Evolutionary conservation across 2,888 invertebrate species (phyloP).

Genomic region (Oasisia sp.): DNA sequence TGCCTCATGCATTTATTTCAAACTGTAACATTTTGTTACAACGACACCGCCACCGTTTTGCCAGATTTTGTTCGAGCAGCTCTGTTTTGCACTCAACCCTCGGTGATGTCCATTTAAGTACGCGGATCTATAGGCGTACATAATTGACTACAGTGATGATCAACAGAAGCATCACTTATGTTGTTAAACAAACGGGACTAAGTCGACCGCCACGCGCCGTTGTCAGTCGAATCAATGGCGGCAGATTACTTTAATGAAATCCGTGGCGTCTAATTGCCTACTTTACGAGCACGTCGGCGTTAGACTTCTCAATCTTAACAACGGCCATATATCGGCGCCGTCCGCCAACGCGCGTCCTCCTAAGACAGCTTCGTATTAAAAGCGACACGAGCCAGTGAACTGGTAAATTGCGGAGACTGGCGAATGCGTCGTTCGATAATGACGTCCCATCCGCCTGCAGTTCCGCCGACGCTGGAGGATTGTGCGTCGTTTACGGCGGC

Average conservation of each 20-base stretch:
- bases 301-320: not conserved
- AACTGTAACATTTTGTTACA: not conserved
- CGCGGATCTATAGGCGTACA: not conserved
- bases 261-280: conserved; percentile 9
- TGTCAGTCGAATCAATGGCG: not conserved
- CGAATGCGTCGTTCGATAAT: not conserved
- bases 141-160: not conserved
- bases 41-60: not conserved
- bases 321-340: not conserved
- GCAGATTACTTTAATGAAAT: not conserved
- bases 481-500: not conserved
- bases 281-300: not conserved
- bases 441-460: not conserved
- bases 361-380: conserved; percentile 3
- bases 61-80: not conserved
- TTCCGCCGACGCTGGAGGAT: not conserved
- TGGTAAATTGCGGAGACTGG: conserved; percentile 3
- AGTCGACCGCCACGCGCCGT: not conserved
- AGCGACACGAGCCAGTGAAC: conserved; percentile 17
- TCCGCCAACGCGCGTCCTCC: not conserved
- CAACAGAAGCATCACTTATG: not conserved
- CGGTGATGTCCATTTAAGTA: not conserved
- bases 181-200: not conserved
- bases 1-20: not conserved
- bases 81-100: not conserved